These are phyloP conservation scores for Aphodius sticticus DNA, from an alignment of 2,888 invertebrate genomes.

Conservation along the genomic window DNA sequence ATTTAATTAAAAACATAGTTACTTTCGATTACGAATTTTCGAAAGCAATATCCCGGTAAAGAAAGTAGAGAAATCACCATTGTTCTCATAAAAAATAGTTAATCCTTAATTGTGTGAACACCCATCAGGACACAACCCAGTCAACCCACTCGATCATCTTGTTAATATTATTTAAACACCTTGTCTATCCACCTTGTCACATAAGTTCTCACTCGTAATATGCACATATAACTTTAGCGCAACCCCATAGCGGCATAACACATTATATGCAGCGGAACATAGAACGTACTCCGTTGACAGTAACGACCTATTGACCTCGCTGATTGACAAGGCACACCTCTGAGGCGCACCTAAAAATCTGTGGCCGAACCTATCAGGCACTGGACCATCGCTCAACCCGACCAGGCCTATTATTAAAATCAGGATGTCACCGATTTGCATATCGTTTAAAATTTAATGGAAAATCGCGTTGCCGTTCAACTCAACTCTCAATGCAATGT, in stretches of 20 bases:
- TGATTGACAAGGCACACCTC: conserved; percentile 47
- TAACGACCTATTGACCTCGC: conserved; percentile 45
- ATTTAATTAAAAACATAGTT: background rate
- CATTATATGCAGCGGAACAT: background rate
- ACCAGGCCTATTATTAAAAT: conserved; percentile 33
- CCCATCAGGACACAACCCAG: background rate
- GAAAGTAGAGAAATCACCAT: background rate
- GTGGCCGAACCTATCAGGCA: conserved; percentile 41
- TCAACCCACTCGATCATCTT: background rate
- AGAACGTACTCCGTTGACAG: conserved; percentile 22
- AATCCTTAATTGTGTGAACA: background rate
- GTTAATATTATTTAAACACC: background rate
- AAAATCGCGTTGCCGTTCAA: background rate
- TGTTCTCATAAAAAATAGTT: background rate
- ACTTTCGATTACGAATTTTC: background rate
- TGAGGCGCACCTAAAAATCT: conserved; percentile 42
- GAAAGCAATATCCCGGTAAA: background rate
- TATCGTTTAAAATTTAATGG: conserved; percentile 31
- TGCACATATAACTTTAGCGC: background rate
- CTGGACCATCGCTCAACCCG: conserved; percentile 41
- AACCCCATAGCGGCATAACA: background rate
- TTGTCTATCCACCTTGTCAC: too few relatives aligned
- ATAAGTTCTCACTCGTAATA: too few relatives aligned
- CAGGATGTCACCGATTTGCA: conserved; percentile 38
- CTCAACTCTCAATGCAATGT: background rate